Percentiles rank a stretch among this genome's conserved stretches.
phyloP scores from a whole-genome alignment of 2,113 vertebrate genomes.

The Lanius collurio region DNA sequence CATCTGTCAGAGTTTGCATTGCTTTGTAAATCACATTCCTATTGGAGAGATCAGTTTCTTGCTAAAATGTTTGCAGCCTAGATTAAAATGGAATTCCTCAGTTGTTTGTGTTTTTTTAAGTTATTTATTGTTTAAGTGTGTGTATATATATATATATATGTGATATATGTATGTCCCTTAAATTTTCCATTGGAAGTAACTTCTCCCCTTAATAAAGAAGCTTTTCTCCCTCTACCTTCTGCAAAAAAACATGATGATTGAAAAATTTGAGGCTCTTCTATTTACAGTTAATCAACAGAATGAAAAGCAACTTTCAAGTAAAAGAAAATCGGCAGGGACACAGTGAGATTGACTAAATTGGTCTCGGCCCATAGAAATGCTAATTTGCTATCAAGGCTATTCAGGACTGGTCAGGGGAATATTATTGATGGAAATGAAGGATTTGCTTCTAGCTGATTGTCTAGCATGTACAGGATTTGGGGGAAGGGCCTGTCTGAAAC shows the following conservation, averaged over 20 bases:
- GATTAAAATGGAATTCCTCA: slow-evolving; percentile 17
- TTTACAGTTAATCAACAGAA: background rate
- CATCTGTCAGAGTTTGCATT: slow-evolving; percentile 27
- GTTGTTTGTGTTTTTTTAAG: background rate
- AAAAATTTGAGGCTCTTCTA: background rate
- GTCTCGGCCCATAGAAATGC: slow-evolving; percentile 16
- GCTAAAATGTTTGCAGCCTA: background rate
- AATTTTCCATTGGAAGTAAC: background rate
- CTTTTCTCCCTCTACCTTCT: background rate
- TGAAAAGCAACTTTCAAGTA: background rate
- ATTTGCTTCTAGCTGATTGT: slow-evolving; percentile 42
- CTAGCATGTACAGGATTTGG: slow-evolving; percentile 23
- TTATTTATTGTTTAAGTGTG: background rate
- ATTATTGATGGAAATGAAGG: slow-evolving; percentile 59
- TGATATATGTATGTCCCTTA: background rate
- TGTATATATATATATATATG: rapidly evolving
- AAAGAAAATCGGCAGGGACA: background rate
- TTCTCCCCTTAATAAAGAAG: background rate
- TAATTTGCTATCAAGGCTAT: slow-evolving; percentile 46
- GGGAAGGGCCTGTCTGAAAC: slow-evolving; percentile 41
- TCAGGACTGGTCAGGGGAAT: slow-evolving; percentile 55
- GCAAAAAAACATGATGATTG: background rate
- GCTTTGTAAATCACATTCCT: background rate
- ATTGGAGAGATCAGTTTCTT: background rate
- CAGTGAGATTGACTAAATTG: slow-evolving; percentile 1